Evolutionary conservation across 2,888 invertebrate species (phyloP).

Genomic region (Drosophila macrospina): DNA sequence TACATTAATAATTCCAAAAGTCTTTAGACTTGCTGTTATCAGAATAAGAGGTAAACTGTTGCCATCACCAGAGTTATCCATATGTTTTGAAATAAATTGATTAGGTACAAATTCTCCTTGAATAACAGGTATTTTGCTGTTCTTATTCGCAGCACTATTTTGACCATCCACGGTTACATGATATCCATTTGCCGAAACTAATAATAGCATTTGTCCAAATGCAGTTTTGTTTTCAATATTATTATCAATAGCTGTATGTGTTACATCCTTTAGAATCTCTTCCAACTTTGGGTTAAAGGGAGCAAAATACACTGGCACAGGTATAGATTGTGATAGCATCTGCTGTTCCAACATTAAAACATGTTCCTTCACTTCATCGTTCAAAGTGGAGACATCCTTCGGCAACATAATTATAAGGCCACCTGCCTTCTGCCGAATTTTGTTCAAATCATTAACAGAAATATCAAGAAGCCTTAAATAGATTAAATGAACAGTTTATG

Average conservation of each 20-base stretch:
- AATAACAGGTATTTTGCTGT: conserved; percentile 94
- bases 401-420: conserved; percentile 95
- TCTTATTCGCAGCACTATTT: conserved; percentile 89
- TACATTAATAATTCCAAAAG: conserved; percentile 95
- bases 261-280: conserved; percentile 91
- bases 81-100: conserved; percentile 70
- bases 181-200: conserved; percentile 97
- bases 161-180: conserved; percentile 93
- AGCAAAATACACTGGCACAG: conserved; percentile 95
- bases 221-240: conserved; percentile 88
- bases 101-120: conserved; percentile 91
- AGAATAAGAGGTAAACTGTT: conserved; percentile 93
- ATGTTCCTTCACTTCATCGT: conserved; percentile 90
- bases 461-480: conserved; percentile 89
- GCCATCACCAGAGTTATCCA: conserved; percentile 86
- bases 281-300: conserved; percentile 91
- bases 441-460: conserved; percentile 91
- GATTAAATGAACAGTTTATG: neutral
- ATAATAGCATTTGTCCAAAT: conserved; percentile 92
- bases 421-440: conserved; percentile 92
- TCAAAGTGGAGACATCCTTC: conserved; percentile 88
- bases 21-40: conserved; percentile 97
- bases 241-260: conserved; percentile 81
- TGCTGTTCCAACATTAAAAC: conserved; percentile 92
- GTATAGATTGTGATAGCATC: conserved; percentile 91